Base-by-base conservation (phyloP, 2,888 invertebrate species). In the Tenthredo scrophulariae region DNA sequence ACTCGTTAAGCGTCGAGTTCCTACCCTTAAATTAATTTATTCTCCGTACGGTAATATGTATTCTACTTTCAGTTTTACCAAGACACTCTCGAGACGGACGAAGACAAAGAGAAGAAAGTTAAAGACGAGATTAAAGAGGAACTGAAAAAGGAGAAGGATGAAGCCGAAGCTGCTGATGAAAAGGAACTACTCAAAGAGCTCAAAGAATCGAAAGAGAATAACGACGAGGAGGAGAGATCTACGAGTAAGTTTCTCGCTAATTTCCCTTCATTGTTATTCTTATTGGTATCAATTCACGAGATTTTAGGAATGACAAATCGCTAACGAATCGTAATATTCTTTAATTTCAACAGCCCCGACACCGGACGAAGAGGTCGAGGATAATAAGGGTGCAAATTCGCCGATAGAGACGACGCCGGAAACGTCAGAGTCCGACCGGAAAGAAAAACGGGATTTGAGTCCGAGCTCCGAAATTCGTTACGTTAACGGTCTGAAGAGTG, bases 11-110 rank as follows among this genome's bases (percentile, higher is more conserved):
- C 15, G 15, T 37, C 33, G 29, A 29, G 50, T 29, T 50, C 2
- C 2, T 72, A 10, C 33, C 15, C 67, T 7, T 0, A 2, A n/a
- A 7, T 54, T 54, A 74, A 74, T 74, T 22, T 2, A n/a, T 74
- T 33, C 18, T 4, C 29, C 2, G 5, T n/a, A 7, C 37, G n/a
- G 26, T 74, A 18, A 29, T 29, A 37, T n/a, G n/a, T 4, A 29
- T 29, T n/a, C 7, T 40, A 1, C 26, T 80, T 92, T 46, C 91
- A 95, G 95, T 98, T 98, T 94, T 98, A 98, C 93, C 97, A 98
- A 94, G 98, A 98, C 89, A 98, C 98, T 0, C 93, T 98, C 86
- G 97, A 97, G 89, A 95, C 95, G 9, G 95, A 96, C 86, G 95
- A 95, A 87, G 95, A 94, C 85, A 95, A 95, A 90, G 95, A 95